Base-by-base conservation (phyloP, 2,888 invertebrate species). In the Saturnia pavonia region DNA sequence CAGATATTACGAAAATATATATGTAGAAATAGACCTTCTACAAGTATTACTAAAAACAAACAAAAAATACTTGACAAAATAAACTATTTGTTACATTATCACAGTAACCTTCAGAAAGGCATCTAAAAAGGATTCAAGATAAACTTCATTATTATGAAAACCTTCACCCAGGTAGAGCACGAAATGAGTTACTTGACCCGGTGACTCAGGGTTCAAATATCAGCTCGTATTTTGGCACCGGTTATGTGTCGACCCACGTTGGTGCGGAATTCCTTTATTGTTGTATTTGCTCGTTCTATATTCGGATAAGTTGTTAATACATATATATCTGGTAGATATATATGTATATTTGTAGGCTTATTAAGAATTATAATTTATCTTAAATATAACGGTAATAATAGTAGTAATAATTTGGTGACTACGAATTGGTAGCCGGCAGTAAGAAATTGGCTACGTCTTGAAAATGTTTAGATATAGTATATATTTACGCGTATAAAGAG, bases 181-280 rank as follows among this genome's bases (percentile, higher is more conserved):
- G n/a, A 65, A 65, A 40, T n/a, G 34, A 40, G 65, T 34, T 65
- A 2, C 9, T 65, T 65, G 65, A 65, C 65, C 65, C 65, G 16
- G 40, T 65, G 65, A 65, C n/a, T 65, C 65, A 40, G 65, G 65
- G 65, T 65, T 65, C 40, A 65, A 65, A 65, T 65, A 65, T 40
- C 65, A 19, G 65, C 8, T 40, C 65, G 40, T 16, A 25, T 40
- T 40, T n/a, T 65, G 40, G n/a, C 19, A 34, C n/a, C n/a, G 40
- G 65, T 34, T 65, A n/a, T 65, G 40, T 65, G 9, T 65, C 40
- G 65, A 65, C 65, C 65, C 40, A 65, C n/a, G 65, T 40, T 65
- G 40, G 19, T 40, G 3, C 40, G 40, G 65, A 65, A 65, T 65
- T 65, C 9, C 65, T 65, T 40, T 65, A 60, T 60, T 60, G 27